A percentile compares a stretch with the other conserved stretches of the same genome.
These are phyloP conservation scores for Phoenicopterus ruber DNA, from an alignment of 2,113 vertebrate genomes.

Conservation along the genomic window DNA sequence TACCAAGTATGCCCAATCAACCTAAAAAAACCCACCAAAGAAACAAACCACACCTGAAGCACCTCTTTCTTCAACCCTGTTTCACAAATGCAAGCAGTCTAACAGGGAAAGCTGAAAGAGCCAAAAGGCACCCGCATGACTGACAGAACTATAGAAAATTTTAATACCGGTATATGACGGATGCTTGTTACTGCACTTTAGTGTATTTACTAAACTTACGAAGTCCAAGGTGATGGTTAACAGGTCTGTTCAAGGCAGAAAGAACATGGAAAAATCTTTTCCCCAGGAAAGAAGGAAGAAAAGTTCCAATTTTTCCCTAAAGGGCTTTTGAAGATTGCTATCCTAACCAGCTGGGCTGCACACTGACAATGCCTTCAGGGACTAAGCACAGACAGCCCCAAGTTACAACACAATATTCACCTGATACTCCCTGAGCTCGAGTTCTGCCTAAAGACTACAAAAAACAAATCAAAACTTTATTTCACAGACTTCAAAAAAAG, in stretches of 20 bases:
- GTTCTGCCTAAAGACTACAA: neutral
- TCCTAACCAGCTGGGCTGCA: neutral
- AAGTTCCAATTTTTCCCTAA: neutral
- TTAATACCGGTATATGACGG: neutral
- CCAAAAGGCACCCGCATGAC: neutral
- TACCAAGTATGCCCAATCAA: neutral
- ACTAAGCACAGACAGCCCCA: neutral
- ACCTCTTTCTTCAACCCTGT: neutral
- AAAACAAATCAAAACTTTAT: neutral
- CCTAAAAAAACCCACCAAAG: neutral
- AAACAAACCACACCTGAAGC: neutral
- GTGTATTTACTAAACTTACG: neutral
- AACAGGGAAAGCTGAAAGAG: neutral
- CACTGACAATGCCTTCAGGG: neutral
- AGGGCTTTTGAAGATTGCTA: neutral
- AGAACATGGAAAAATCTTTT: neutral
- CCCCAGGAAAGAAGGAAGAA: neutral
- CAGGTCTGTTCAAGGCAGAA: neutral
- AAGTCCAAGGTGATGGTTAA: neutral
- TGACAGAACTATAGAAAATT: neutral
- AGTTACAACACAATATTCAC: neutral
- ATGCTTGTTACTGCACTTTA: neutral
- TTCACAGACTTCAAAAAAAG: neutral
- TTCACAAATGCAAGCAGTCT: neutral
- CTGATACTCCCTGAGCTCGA: neutral